Conservation (phyloP, 2,888 invertebrate species). For the Phaonia tiefii region DNA sequence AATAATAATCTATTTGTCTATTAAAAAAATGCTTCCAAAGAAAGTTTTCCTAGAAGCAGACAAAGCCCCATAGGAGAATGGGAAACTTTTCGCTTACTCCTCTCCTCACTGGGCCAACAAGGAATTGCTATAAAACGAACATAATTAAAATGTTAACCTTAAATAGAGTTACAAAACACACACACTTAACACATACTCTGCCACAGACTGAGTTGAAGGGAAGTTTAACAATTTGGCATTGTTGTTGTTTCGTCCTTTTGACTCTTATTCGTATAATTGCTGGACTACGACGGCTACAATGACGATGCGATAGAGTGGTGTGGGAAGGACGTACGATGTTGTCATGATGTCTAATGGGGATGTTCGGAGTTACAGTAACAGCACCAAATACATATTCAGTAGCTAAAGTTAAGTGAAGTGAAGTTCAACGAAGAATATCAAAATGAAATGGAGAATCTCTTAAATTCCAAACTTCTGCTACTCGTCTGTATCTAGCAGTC, state of each 20-base stretch:
- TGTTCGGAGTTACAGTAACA: too few relatives aligned
- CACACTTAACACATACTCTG: neutral
- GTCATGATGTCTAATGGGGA: neutral
- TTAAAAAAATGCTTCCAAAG: too few relatives aligned
- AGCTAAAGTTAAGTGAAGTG: conserved; percentile 45
- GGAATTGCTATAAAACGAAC: neutral
- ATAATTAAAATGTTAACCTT: conserved; percentile 26
- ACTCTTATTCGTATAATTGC: neutral
- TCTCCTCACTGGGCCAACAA: neutral
- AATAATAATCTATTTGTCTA: too few relatives aligned
- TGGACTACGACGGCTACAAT: neutral
- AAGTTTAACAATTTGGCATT: conserved; percentile 6
- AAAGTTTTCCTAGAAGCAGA: too few relatives aligned
- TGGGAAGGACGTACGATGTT: neutral
- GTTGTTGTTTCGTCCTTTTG: neutral
- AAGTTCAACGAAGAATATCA: neutral
- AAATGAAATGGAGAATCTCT: too few relatives aligned
- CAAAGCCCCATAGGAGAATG: neutral
- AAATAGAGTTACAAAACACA: conserved; percentile 1
- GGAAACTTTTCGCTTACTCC: conserved; percentile 8
- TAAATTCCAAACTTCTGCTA: too few relatives aligned
- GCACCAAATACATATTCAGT: neutral
- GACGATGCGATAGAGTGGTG: neutral
- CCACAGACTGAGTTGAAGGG: neutral
- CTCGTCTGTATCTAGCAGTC: too few relatives aligned